Conservation (phyloP, 2,797 vertebrate genomes). For the Eutrigla gurnardus region DNA sequence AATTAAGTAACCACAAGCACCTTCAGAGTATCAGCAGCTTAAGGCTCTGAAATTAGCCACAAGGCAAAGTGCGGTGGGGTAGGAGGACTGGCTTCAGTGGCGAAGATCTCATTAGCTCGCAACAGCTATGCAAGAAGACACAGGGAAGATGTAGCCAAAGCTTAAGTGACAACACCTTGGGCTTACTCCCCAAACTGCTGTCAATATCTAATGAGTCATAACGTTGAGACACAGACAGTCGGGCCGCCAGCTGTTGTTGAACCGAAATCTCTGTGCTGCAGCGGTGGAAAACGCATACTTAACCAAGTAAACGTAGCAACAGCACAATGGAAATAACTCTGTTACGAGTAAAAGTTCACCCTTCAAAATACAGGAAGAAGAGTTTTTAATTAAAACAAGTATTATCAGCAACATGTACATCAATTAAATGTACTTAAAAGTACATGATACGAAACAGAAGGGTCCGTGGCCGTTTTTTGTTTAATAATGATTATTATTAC, state of each 20-base stretch:
- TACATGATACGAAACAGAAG: not conserved
- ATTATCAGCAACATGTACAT: not conserved
- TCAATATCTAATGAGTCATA: constrained; percentile 31
- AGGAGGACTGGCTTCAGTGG: constrained; percentile 46
- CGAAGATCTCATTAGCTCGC: constrained; percentile 69
- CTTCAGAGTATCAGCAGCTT: constrained; percentile 71
- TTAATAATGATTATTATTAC: not conserved
- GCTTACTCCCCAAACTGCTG: constrained; percentile 13
- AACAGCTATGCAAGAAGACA: constrained; percentile 33
- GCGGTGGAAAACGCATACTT: not conserved
- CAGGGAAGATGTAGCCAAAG: constrained; percentile 26
- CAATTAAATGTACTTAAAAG: not conserved
- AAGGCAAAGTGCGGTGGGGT: constrained; percentile 34
- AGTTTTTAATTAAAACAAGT: not conserved
- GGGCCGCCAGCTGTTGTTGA: constrained; percentile 17
- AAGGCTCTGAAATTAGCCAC: constrained; percentile 74
- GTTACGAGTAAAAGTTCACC: not conserved
- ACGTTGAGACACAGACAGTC: not conserved
- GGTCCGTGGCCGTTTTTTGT: too few relatives aligned
- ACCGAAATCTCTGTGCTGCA: constrained; percentile 1
- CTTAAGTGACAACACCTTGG: constrained; percentile 13
- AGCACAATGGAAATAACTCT: not conserved
- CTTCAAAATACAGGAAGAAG: not conserved
- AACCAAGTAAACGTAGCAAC: not conserved
- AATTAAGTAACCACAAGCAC: constrained; percentile 65